phyloP scores from a whole-genome alignment of 1,140 invertebrate species.

The Solenopsis invicta region DNA sequence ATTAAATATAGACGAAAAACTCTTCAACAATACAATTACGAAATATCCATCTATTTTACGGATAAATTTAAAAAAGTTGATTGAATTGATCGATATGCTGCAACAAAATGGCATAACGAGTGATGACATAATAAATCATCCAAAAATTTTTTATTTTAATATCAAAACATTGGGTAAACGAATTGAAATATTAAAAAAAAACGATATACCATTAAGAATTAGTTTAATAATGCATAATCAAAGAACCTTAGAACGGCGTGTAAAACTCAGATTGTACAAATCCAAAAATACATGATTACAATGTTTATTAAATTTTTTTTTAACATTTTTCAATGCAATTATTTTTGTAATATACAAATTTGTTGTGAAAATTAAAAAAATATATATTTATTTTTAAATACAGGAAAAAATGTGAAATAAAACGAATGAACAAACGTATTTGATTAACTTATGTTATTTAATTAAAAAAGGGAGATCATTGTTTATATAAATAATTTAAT shows the following conservation, averaged over 20 bases:
- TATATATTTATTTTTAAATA: not conserved
- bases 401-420: not conserved
- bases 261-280: not conserved
- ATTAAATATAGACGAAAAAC: not conserved
- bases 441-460: not conserved
- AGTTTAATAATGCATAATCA: not conserved
- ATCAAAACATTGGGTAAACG: not conserved
- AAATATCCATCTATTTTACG: conserved; percentile 5
- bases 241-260: not conserved
- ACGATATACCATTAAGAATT: not conserved
- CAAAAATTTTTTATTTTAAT: not conserved
- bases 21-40: not conserved
- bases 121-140: not conserved
- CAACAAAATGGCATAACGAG: not conserved
- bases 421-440: not conserved
- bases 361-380: not conserved
- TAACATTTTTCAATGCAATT: not conserved
- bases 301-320: conserved; percentile 31
- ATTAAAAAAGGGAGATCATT: not conserved
- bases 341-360: conserved; percentile 27
- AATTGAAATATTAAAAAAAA: conserved; percentile 5
- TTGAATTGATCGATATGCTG: not conserved
- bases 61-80: not conserved
- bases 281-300: not conserved
- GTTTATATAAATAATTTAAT: not conserved